Evolutionary conservation across 2,797 vertebrate species (phyloP), one percentile per base, ranked within the genome.

Genomic region (Enteromius fasciolatus): DNA sequence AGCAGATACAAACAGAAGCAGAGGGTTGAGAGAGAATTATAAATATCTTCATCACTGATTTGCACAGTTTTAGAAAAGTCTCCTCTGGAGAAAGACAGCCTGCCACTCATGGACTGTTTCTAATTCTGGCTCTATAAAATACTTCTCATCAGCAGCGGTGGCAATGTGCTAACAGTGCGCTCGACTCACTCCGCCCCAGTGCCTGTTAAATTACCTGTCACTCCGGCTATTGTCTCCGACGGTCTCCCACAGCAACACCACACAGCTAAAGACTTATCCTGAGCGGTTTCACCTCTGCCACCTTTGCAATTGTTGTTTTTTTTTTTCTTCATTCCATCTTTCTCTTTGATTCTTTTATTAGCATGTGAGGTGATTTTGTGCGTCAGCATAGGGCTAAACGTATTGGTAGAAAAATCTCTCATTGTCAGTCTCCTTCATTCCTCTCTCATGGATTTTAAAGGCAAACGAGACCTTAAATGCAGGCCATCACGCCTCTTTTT

Each of bases 21-120:
- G 1, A 57, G 67, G 2, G 28, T 81, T 48, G 18, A 64, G 25
- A 63, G 57, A 20, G 31, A 78, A 52, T 67, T 68, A 67, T 67
- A 67, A 67, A 74, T 67, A 67, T 76, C 61, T 72, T 69, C 7
- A 61, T 52, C 12, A 74, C 5, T 14, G 70, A 59, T 69, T 59
- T 74, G 36, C 39, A 75, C 23, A 28, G 31, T 48, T 84, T 79
- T 36, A 69, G 69, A 85, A 59, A 75, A 79, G 76, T 81, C 39
- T 61, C 66, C 83, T 12, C 7, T 7, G 63, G 59, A 84, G 69
- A 83, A 81, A 74, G 52, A 25, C 33, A 81, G 68, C 33, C 84
- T 88, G 88, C 82, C 90, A 89, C 85, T 90, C 89, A 90, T 83
- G 84, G 64, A 18, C 69, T 77, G 80, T 87, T 72, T 84, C 75